Base-by-base conservation (phyloP, 2,113 vertebrate species). In the Xiphorhynchus elegans region DNA sequence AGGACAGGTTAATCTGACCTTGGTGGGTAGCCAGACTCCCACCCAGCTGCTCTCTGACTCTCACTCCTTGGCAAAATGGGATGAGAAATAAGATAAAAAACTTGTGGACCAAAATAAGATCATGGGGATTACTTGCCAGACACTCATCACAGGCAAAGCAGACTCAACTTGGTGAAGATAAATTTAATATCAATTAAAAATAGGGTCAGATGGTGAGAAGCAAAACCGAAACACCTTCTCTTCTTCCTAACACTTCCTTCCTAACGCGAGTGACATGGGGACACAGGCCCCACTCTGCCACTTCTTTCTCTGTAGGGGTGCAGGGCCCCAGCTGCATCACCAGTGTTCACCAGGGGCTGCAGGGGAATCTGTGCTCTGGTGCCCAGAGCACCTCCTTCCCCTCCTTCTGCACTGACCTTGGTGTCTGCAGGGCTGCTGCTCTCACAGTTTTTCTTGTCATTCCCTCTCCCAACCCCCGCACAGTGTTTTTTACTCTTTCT, bases 221-320 rank as follows among this genome's bases (percentile, higher is more conserved):
- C 59, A 69, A 49, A 53, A 37, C 2, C 24, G 40, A 25, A 83
- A 33, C 6, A 10, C 8, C 24, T 7, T 35, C 5, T 39, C 31
- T 33, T 84, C 39, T 77, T 77, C 12, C 9, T 68, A 19, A 2
- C 44, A 16, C 19, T 21, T 72, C 13, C 10, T 59, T 4, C 11
- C 17, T 78, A 12, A 5, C 24, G 13, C 1, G 2, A 37, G 18
- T 1, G 1, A 47, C 20, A 3, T 16, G 25, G 24, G 23, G 35
- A 59, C 28, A 39, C 25, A 31, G 40, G 7, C 23, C 18, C 16
- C 7, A 11, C 33, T 67, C 28, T 46, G 53, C 24, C 19, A 14
- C 19, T 39, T 59, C 15, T 35, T 73, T 31, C 19, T 75, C 12
- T 53, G 28, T 8, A 60, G 47, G 47, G 47, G 11, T 47, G 21